Conservation (phyloP, 1,140 invertebrate species). For the Platyura marginata region DNA sequence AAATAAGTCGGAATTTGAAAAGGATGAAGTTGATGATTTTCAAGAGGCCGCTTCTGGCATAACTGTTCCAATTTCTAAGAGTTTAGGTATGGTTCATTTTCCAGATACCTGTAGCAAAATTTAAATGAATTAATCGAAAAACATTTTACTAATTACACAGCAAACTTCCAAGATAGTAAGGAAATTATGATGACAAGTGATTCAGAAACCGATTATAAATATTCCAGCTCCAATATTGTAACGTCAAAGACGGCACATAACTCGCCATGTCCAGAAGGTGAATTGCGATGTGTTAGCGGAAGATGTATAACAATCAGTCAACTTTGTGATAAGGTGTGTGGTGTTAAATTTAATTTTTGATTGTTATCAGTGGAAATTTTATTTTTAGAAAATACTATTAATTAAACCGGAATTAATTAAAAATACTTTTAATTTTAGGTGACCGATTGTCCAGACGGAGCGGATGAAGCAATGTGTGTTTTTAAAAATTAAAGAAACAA, state of each 20-base stretch:
- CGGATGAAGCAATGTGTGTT: slow-evolving; percentile 37
- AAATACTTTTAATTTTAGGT: slow-evolving; percentile 10
- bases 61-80: not conserved
- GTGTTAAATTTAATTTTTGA: too few species aligned
- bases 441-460: slow-evolving; percentile 37
- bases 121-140: not conserved
- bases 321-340: slow-evolving; percentile 39
- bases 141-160: slow-evolving; percentile 5
- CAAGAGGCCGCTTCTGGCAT: slow-evolving; percentile 2
- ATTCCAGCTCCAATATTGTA: slow-evolving; percentile 10
- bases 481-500: too few species aligned
- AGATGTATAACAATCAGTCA: slow-evolving; percentile 38
- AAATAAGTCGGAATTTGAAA: too few species aligned
- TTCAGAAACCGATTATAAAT: slow-evolving; percentile 25
- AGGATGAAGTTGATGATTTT: slow-evolving; percentile 13
- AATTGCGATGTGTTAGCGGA: slow-evolving; percentile 38
- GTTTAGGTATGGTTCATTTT: not conserved
- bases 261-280: slow-evolving; percentile 30
- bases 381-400: too few species aligned
- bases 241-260: slow-evolving; percentile 5
- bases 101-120: too few species aligned
- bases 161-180: slow-evolving; percentile 25
- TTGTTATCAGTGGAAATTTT: too few species aligned
- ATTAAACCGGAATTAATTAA: too few species aligned
- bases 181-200: slow-evolving; percentile 29